phyloP scores from a whole-genome alignment of 2,888 invertebrate genomes.

The Tetranychus truncatus region DNA sequence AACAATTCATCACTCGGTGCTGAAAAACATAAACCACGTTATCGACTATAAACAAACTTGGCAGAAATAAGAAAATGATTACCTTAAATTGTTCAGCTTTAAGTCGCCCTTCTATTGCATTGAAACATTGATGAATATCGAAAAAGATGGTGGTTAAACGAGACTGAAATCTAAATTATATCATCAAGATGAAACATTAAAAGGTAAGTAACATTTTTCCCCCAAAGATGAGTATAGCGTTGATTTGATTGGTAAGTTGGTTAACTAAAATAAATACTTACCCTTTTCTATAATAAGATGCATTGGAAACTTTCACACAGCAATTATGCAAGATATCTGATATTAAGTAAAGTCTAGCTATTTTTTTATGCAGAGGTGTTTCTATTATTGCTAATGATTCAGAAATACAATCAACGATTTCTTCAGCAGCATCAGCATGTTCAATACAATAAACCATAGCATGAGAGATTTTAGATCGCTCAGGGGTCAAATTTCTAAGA shows the following conservation, averaged over 20 bases:
- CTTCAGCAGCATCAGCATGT: slow-evolving; percentile 90
- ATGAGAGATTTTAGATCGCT: slow-evolving; percentile 63
- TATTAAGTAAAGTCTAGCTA: slow-evolving; percentile 78
- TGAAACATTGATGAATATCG: slow-evolving; percentile 51
- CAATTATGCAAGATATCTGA: slow-evolving; percentile 95
- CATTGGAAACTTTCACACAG: slow-evolving; percentile 84
- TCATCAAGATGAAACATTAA: neutral
- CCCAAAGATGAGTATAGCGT: neutral
- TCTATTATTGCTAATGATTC: slow-evolving; percentile 58
- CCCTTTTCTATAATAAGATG: slow-evolving; percentile 74
- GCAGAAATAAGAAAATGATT: slow-evolving; percentile 7
- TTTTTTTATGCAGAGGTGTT: slow-evolving; percentile 67
- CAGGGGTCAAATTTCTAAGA: slow-evolving; percentile 62
- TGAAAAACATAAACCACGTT: slow-evolving; percentile 19
- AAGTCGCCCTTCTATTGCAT: slow-evolving; percentile 56
- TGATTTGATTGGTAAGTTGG: slow-evolving; percentile 36
- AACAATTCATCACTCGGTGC: slow-evolving; percentile 63
- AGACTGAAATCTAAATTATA: slow-evolving; percentile 39
- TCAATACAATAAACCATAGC: slow-evolving; percentile 98
- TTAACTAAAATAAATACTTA: neutral
- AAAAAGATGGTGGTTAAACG: slow-evolving; percentile 58
- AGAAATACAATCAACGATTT: slow-evolving; percentile 74
- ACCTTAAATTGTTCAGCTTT: slow-evolving; percentile 89
- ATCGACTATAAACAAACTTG: neutral
- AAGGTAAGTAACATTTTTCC: no score